These are phyloP conservation scores for Teleopsis dalmanni DNA, from an alignment of 1,140 invertebrate species.

Conservation along the genomic window DNA sequence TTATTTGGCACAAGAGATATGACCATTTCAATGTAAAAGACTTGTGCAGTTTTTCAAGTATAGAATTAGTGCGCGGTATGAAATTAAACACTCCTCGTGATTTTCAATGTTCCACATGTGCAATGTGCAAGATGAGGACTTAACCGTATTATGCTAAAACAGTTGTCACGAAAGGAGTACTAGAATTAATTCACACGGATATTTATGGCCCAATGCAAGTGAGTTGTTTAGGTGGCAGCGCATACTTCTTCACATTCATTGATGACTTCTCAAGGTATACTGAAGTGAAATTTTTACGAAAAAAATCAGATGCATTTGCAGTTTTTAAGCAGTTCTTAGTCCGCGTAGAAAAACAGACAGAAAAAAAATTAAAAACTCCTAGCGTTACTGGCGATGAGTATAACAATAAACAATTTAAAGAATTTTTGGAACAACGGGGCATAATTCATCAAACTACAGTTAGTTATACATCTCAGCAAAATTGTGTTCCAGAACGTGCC, in stretches of 20 bases:
- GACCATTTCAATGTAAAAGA: no score
- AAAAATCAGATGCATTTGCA: no score
- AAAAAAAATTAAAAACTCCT: no score
- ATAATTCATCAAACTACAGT: neutral
- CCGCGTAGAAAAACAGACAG: no score
- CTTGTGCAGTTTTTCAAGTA: no score
- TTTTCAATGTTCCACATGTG: neutral
- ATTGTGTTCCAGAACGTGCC: no score
- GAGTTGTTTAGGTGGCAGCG: neutral
- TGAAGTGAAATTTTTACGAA: no score
- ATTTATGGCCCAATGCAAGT: neutral
- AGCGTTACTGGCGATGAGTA: no score
- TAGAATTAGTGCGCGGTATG: no score
- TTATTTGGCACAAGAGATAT: no score
- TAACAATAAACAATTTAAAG: neutral
- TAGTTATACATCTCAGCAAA: conserved; percentile 30
- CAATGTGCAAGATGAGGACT: neutral
- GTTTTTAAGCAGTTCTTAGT: no score
- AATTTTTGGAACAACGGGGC: neutral
- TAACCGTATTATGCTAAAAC: neutral
- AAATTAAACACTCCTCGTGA: neutral
- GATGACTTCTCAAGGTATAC: no score
- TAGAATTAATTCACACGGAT: neutral
- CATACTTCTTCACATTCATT: neutral
- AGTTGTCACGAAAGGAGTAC: neutral